A percentile compares a stretch with the other conserved stretches of the same genome.
Evolutionary conservation across 1,140 invertebrate genomes (phyloP).

Genomic region (Drosophila pseudoobscura): DNA sequence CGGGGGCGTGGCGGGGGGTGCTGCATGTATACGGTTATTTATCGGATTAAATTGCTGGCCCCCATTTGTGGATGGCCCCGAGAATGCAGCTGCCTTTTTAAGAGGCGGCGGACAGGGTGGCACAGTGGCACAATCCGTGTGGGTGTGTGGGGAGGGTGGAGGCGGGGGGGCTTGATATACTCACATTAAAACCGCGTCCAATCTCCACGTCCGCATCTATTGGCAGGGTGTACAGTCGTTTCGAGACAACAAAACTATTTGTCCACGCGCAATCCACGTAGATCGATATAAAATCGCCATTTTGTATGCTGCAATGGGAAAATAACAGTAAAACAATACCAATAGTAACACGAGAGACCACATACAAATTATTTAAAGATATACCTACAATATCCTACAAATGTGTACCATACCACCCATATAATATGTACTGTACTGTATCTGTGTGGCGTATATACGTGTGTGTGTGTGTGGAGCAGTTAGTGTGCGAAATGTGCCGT

Average conservation of each 20-base stretch:
- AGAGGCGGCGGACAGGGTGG: no score
- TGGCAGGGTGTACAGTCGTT: slow-evolving; percentile 75
- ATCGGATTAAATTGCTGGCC: slow-evolving; percentile 31
- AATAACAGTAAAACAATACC: slow-evolving; percentile 47
- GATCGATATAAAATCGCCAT: slow-evolving; percentile 83
- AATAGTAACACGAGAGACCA: slow-evolving; percentile 36
- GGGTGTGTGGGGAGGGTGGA: no score
- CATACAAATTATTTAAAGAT: slow-evolving; percentile 71
- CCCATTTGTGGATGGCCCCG: slow-evolving; percentile 12
- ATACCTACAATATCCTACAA: not conserved
- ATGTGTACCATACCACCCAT: not conserved
- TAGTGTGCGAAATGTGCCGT: slow-evolving; percentile 63
- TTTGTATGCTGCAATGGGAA: slow-evolving; percentile 68
- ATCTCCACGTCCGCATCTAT: slow-evolving; percentile 81
- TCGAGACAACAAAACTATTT: slow-evolving; percentile 82
- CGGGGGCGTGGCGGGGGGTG: not conserved
- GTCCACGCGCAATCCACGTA: slow-evolving; percentile 82
- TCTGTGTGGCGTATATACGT: not conserved
- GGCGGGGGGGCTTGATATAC: slow-evolving; percentile 30
- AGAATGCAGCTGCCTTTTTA: no score
- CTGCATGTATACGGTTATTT: slow-evolving; percentile 25
- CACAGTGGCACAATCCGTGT: no score
- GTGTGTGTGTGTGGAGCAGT: slow-evolving; percentile 20
- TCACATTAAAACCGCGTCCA: slow-evolving; percentile 82
- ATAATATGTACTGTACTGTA: not conserved